phyloP scores from a whole-genome alignment of 2,888 invertebrate species.

The Nebria brevicollis region DNA sequence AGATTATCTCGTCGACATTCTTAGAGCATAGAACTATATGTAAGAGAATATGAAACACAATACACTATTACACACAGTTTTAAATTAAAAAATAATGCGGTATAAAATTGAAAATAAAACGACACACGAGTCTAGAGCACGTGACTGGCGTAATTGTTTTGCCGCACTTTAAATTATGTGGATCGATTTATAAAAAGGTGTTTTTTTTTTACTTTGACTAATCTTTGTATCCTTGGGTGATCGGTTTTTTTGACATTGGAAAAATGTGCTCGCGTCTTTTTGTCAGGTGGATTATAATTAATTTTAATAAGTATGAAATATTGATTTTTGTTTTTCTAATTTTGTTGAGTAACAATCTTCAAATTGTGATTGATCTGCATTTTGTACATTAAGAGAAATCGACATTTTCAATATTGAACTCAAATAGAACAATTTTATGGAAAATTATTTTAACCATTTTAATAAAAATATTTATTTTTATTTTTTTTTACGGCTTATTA shows the following conservation, averaged over 20 bases:
- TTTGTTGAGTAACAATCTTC: background rate
- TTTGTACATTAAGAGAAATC: background rate
- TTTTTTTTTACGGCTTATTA: too few relatives aligned
- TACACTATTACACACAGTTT: slow-evolving; percentile 10
- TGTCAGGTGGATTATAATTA: background rate
- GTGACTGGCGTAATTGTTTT: background rate
- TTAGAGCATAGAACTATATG: background rate
- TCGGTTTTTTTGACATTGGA: background rate
- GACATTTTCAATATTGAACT: too few relatives aligned
- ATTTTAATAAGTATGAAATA: background rate
- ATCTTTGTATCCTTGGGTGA: background rate
- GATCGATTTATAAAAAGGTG: background rate
- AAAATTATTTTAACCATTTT: too few relatives aligned
- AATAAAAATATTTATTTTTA: too few relatives aligned
- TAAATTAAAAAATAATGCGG: slow-evolving; percentile 23
- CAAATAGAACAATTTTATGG: too few relatives aligned
- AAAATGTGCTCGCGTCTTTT: background rate
- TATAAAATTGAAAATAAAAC: slow-evolving; percentile 16
- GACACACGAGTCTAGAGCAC: background rate
- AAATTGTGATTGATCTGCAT: background rate
- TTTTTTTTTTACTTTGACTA: too few relatives aligned
- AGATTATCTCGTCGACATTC: background rate
- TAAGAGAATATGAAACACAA: slow-evolving; percentile 13
- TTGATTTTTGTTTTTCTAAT: background rate
- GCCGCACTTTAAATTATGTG: background rate